Evolutionary conservation across 1,140 invertebrate genomes (phyloP), one percentile per base, ranked within the genome.

Genomic region (Drosophila kikkawai): DNA sequence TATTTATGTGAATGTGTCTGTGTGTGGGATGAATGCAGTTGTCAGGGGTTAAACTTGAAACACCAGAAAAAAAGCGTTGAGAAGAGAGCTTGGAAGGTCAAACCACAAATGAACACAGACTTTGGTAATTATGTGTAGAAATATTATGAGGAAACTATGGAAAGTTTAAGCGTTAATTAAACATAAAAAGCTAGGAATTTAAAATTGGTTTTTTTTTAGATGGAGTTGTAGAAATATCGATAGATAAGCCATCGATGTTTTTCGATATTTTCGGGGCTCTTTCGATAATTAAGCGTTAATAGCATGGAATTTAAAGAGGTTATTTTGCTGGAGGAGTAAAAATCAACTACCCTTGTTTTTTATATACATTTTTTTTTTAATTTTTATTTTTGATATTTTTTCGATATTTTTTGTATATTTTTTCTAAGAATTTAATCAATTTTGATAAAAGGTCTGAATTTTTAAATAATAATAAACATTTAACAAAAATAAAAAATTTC

Each of bases 21-120:
- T 17, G 42, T 47, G 48, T 53, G 36, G 37, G 47, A 41, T 65
- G 65, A 68, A 68, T 68, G 65, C 65, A 68, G 65, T 64, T 65
- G 36, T 48, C 63, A 50, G 42, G 60, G 60, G 32, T 64, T 39
- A 17, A 65, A 64, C 34, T 45, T 66, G 64, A 66, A 66, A 34
- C 39, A 44, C 32, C 39, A 42, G 41, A 29, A 63, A 44, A 37
- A 17, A 26, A 13, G n/a, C 26, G 22, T 7, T 63, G 12, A 19
- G 12, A 15, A 36, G 63, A n/a, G 34, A 22, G 41, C 22, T 34
- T 12, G 29, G 36, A 65, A 65, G 61, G 63, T 65, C 57, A 65
- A 65, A 11, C 51, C 7, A 55, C 51, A 55, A 55, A 55, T 55
- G 37, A 55, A 55, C 51, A 22, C 13, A 22, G 36, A 37, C 7